Conservation (phyloP, 2,888 invertebrate genomes). For the Crocallis elinguaria region DNA sequence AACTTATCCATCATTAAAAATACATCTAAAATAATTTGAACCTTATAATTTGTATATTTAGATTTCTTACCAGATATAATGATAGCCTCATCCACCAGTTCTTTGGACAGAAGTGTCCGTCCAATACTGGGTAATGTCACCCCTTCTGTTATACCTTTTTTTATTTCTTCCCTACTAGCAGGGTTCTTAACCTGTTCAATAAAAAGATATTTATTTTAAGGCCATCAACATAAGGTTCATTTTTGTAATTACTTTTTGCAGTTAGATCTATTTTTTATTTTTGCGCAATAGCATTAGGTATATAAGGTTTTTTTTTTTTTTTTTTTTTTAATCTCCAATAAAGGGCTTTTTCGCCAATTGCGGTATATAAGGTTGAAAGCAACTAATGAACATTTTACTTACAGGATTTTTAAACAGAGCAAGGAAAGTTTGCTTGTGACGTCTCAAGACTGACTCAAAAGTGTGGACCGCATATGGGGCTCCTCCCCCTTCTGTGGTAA, state of each 20-base stretch:
- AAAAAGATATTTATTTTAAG: not conserved
- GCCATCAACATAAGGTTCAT: too few species aligned
- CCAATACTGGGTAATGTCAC: slow-evolving; percentile 90
- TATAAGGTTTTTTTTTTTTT: too few species aligned
- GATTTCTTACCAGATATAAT: slow-evolving; percentile 88
- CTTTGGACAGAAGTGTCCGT: slow-evolving; percentile 90
- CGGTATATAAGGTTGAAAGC: too few species aligned
- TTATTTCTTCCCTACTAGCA: slow-evolving; percentile 91
- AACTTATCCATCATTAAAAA: too few species aligned
- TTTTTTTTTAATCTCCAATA: too few species aligned
- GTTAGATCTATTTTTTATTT: too few species aligned
- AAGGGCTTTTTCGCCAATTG: too few species aligned
- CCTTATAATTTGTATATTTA: not conserved
- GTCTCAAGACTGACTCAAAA: slow-evolving; percentile 90
- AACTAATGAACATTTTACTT: slow-evolving; percentile 57
- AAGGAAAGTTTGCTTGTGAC: slow-evolving; percentile 94
- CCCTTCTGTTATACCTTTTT: slow-evolving; percentile 91
- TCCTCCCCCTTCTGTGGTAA: slow-evolving; percentile 85
- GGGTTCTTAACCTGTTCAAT: slow-evolving; percentile 89
- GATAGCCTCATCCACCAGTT: slow-evolving; percentile 95
- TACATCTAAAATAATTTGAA: too few species aligned
- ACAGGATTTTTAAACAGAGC: slow-evolving; percentile 94
- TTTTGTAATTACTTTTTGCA: too few species aligned
- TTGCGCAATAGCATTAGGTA: too few species aligned
- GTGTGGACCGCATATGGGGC: slow-evolving; percentile 86